These are phyloP conservation scores for Bedellia somnulentella DNA, from an alignment of 2,888 invertebrate species.

Conservation along the genomic window DNA sequence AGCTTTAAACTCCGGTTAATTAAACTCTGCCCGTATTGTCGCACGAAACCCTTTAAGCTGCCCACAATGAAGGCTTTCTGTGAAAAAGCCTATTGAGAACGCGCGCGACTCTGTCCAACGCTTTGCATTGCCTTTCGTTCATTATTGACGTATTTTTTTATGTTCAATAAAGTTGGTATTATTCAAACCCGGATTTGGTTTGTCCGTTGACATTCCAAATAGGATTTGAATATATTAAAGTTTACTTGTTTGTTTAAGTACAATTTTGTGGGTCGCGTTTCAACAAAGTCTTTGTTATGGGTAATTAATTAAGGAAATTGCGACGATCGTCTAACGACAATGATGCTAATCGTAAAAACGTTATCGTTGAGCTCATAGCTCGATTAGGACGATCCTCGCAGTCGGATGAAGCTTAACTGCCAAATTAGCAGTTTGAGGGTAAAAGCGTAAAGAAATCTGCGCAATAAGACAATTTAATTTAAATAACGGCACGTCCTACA, in stretches of 20 bases:
- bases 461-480: conserved; percentile 16
- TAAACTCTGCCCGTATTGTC: conserved; percentile 51
- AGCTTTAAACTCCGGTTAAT: conserved; percentile 56
- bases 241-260: no score
- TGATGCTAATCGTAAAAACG: conserved; percentile 5
- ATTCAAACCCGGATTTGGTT: conserved; percentile 13
- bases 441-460: conserved; percentile 8
- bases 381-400: conserved; percentile 3
- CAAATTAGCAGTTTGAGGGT: conserved; percentile 9
- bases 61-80: conserved; percentile 38
- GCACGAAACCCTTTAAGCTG: conserved; percentile 43
- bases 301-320: conserved; percentile 5
- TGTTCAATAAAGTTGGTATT: conserved; percentile 9
- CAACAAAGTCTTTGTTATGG: background rate
- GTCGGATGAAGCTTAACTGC: conserved; percentile 5
- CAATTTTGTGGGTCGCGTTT: no score
- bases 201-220: conserved; percentile 17
- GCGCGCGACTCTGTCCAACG: conserved; percentile 3
- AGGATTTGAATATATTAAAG: conserved; percentile 14
- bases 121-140: conserved; percentile 12
- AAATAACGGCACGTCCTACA: conserved; percentile 20
- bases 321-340: conserved; percentile 1
- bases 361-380: conserved; percentile 1
- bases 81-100: conserved; percentile 39
- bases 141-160: conserved; percentile 19